phyloP scores from a whole-genome alignment of 2,888 invertebrate genomes.

The Pristionchus entomophagus region DNA sequence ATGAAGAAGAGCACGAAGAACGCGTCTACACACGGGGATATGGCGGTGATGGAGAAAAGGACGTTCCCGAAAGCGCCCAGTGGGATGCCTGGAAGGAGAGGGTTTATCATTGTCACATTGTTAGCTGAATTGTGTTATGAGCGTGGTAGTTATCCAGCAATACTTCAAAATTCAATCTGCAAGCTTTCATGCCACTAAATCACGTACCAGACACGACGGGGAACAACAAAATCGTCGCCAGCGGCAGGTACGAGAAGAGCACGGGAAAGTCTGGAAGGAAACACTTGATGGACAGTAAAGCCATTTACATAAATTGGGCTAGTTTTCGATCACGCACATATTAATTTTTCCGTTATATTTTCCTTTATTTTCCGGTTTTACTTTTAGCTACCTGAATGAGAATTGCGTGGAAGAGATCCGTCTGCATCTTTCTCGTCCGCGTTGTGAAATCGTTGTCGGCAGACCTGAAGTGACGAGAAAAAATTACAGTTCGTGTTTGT shows the following conservation, averaged over 20 bases:
- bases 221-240: background rate
- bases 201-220: background rate
- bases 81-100: background rate
- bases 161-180: too few relatives aligned
- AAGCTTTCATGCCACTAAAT: too few relatives aligned
- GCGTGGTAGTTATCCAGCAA: too few relatives aligned
- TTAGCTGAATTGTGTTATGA: too few relatives aligned
- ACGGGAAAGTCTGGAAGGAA: background rate
- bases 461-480: background rate
- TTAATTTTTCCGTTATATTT: too few relatives aligned
- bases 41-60: background rate
- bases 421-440: background rate
- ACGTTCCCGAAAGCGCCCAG: background rate
- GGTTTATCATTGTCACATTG: too few relatives aligned
- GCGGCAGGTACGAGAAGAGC: background rate
- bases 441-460: background rate
- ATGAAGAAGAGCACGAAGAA: conserved; percentile 26
- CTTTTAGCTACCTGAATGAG: background rate
- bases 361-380: too few relatives aligned
- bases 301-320: too few relatives aligned
- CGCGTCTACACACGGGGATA: background rate
- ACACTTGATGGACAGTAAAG: too few relatives aligned
- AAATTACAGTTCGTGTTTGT: too few relatives aligned
- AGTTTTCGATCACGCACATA: too few relatives aligned
- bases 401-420: background rate